Evolutionary conservation across 2,797 vertebrate genomes (phyloP).

Genomic region (Galago senegalensis): DNA sequence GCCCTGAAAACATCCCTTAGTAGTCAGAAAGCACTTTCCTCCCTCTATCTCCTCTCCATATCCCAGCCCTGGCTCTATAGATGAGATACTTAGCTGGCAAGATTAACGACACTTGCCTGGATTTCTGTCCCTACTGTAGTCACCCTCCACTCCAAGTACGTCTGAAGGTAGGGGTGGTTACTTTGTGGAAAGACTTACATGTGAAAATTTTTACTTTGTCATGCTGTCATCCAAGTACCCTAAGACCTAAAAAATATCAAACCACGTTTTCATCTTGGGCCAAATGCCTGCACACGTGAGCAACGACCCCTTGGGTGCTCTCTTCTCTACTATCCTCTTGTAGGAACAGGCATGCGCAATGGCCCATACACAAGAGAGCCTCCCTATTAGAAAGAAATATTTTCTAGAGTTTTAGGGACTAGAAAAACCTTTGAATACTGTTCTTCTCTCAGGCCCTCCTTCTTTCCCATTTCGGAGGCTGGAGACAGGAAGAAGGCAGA

Average conservation of each 20-base stretch:
- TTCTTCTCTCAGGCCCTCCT: background rate
- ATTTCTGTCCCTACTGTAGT: background rate
- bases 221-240: background rate
- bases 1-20: background rate
- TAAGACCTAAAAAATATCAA: background rate
- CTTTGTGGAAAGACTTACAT: background rate
- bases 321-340: background rate
- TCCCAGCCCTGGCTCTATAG: background rate
- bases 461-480: background rate
- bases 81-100: background rate
- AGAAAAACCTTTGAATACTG: constrained; percentile 7
- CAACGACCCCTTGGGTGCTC: too few species aligned
- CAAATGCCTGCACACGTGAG: background rate
- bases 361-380: background rate
- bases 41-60: background rate
- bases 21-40: background rate
- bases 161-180: background rate
- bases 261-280: background rate
- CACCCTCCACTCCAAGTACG: background rate
- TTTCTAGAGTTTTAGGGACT: background rate
- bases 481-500: background rate
- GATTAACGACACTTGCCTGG: background rate
- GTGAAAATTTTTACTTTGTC: background rate
- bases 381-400: background rate
- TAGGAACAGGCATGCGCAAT: background rate